A percentile compares a stretch with the other conserved stretches of the same genome.
Conservation (phyloP, 2,113 vertebrate species). For the Reinhardtius hippoglossoides region DNA sequence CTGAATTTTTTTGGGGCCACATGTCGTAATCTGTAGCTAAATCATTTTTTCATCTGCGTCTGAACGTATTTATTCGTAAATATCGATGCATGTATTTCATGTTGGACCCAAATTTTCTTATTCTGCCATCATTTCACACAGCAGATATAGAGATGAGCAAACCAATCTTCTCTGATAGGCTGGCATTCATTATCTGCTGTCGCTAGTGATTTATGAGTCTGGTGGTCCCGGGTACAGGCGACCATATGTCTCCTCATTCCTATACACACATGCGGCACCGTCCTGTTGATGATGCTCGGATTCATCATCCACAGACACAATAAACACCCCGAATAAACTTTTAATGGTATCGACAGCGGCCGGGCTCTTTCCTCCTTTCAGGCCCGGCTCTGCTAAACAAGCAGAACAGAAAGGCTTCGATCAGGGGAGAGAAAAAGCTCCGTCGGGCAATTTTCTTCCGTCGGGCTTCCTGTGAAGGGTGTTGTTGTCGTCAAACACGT, state of each 20-base stretch:
- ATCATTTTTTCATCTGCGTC: neutral
- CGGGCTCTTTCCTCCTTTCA: constrained; percentile 26
- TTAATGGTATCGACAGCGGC: constrained; percentile 55
- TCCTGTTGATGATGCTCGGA: constrained; percentile 56
- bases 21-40: neutral
- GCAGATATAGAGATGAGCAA: constrained; percentile 40
- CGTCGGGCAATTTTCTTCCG: constrained; percentile 28
- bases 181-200: constrained; percentile 76
- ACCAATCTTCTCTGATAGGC: constrained; percentile 59
- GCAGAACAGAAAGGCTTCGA: constrained; percentile 32
- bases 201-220: constrained; percentile 76
- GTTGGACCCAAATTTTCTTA: constrained; percentile 37
- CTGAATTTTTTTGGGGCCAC: neutral
- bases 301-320: constrained; percentile 67
- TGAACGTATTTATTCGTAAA: neutral
- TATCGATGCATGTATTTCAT: neutral
- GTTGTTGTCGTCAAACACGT: constrained; percentile 29
- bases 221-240: constrained; percentile 44
- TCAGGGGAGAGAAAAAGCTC: constrained; percentile 38
- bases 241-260: constrained; percentile 65
- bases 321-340: constrained; percentile 58
- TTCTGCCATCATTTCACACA: constrained; percentile 31
- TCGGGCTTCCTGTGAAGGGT: constrained; percentile 1
- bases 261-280: constrained; percentile 33
- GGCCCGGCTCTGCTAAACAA: constrained; percentile 28